Base-by-base conservation (phyloP, 2,888 invertebrate genomes). In the Crossocerus cetratus region DNA sequence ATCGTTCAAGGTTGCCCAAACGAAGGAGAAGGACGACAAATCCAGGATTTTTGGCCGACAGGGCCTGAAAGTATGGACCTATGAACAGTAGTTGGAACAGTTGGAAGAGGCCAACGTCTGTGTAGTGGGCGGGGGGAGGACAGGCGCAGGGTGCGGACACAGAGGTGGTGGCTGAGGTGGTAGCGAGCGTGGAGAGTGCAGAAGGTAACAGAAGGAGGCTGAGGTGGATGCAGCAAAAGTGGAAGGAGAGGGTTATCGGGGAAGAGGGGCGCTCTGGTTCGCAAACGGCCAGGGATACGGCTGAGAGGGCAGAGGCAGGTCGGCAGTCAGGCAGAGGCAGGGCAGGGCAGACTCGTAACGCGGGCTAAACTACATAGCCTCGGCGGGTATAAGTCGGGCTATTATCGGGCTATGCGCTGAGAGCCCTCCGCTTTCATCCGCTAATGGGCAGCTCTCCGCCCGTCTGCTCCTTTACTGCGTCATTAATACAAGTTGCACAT, bases 401-500 rank as follows among this genome's bases (percentile, higher is more conserved):
- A 90, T 90, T 89, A 90, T 90, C 90, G 89, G 87, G 89, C 89
- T 87, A 85, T 86, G 86, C 86, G 86, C 86, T 86, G 89, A 90
- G 89, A 88, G 89, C 89, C 87, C 89, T 88, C 89, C 87, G 89
- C 89, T 90, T 90, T 90, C 90, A 90, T 90, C 88, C 90, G 86
- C 90, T 90, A 90, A 90, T 90, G 90, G 90, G 88, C 89, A 88
- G 89, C 89, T 87, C 89, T 89, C 88, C 87, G 86, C 87, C 87
- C 87, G 89, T 88, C 90, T 89, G 88, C 88, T 89, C 89, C 88
- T 89, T 89, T 89, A 89, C 87, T 88, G 88, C 89, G 89, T 90
- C 90, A 90, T 90, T 90, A 90, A 90, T 90, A 89, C 90, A 89
- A 90, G 89, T 90, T 89, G 88, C 89, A 89, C 87, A 90, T 89